A percentile compares a stretch with the other conserved stretches of the same genome.
These are phyloP conservation scores for Myotis pilosus DNA, from an alignment of 2,797 vertebrate genomes.

Conservation along the genomic window DNA sequence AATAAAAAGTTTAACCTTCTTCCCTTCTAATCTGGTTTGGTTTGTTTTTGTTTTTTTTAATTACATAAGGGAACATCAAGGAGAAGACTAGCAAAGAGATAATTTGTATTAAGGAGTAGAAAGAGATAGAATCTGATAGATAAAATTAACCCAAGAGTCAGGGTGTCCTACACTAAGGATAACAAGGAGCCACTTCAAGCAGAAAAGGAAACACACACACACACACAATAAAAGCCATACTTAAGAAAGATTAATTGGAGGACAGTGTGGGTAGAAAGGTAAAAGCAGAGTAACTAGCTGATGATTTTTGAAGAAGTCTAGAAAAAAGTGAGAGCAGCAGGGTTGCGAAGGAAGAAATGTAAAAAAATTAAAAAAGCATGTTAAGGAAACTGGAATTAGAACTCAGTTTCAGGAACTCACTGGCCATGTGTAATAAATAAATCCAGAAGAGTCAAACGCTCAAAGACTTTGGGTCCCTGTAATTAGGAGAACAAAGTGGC, in stretches of 20 bases:
- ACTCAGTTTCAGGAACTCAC: constrained; percentile 12
- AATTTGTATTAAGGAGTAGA: constrained; percentile 24
- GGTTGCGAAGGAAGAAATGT: not conserved
- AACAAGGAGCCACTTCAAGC: constrained; percentile 21
- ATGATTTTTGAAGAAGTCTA: not conserved
- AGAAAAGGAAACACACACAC: constrained; percentile 14
- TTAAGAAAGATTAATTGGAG: constrained; percentile 28
- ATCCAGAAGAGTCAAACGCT: not conserved
- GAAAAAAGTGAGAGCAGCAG: not conserved
- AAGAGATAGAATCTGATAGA: constrained; percentile 23
- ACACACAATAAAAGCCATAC: not conserved
- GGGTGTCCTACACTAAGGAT: constrained; percentile 10
- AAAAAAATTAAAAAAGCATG: not conserved
- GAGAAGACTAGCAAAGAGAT: constrained; percentile 11
- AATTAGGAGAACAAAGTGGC: not conserved
- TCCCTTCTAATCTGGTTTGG: not conserved
- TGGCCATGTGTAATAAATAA: not conserved
- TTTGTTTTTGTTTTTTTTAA: constrained; percentile 16
- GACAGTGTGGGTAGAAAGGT: not conserved
- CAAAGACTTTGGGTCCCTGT: not conserved
- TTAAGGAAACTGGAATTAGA: not conserved
- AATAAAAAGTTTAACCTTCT: constrained; percentile 10
- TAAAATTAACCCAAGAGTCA: constrained; percentile 53
- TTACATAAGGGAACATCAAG: not conserved
- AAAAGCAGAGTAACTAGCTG: constrained; percentile 9